These are phyloP conservation scores for Pterocles orientalis DNA, from an alignment of 2,113 vertebrate species.

Conservation along the genomic window DNA sequence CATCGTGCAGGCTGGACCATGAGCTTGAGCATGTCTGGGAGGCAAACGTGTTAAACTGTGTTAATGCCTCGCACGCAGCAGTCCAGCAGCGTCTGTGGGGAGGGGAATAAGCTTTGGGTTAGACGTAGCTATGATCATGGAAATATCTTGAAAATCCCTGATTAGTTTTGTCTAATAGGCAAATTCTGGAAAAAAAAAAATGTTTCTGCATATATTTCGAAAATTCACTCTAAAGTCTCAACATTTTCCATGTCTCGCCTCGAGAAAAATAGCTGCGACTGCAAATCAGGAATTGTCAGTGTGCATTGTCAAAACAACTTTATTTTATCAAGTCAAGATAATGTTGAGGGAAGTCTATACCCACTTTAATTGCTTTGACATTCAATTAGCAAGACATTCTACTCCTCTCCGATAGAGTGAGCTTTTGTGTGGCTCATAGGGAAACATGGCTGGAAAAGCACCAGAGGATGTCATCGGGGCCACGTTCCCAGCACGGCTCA, in stretches of 20 bases:
- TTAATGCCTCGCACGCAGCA: neutral
- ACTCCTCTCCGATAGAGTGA: constrained; percentile 46
- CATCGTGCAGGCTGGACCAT: neutral
- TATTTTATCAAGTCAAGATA: constrained; percentile 67
- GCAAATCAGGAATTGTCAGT: constrained; percentile 42
- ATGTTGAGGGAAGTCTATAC: constrained; percentile 56
- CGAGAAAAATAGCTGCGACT: constrained; percentile 6
- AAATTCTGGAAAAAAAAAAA: neutral
- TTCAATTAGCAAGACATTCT: constrained; percentile 70
- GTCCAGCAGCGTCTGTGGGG: neutral
- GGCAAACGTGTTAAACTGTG: neutral
- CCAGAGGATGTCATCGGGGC: neutral
- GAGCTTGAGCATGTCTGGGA: neutral
- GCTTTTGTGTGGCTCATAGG: constrained; percentile 41
- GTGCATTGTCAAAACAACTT: constrained; percentile 67
- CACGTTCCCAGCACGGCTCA: neutral
- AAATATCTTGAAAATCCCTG: neutral
- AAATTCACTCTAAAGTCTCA: neutral
- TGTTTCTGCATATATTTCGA: neutral
- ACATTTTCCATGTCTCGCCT: neutral
- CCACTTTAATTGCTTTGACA: constrained; percentile 69
- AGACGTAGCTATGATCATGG: neutral
- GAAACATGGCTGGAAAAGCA: constrained; percentile 19
- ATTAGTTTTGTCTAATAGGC: constrained; percentile 21
- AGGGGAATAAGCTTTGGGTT: neutral